Percentiles rank a stretch among this genome's conserved stretches.
phyloP scores from a whole-genome alignment of 2,797 vertebrate genomes.

The Cyclopterus lumpus region DNA sequence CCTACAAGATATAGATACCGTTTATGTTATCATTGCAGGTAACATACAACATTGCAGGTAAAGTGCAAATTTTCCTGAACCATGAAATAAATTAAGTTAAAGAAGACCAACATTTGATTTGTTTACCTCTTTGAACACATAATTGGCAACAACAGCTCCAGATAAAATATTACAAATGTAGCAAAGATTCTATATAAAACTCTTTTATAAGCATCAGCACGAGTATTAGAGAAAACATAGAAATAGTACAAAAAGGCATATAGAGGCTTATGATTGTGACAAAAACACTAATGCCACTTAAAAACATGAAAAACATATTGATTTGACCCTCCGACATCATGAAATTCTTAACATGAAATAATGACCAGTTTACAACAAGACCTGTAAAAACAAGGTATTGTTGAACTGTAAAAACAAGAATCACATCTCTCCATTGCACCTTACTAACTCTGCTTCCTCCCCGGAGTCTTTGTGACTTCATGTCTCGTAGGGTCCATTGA shows the following conservation, averaged over 20 bases:
- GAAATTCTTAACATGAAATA: no score
- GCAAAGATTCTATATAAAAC: background rate
- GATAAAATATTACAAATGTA: background rate
- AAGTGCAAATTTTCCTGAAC: background rate
- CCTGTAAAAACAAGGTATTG: no score
- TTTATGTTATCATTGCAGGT: background rate
- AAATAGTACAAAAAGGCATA: background rate
- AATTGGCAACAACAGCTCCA: background rate
- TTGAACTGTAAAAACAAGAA: no score
- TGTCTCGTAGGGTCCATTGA: no score
- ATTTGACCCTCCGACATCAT: no score
- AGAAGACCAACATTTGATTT: background rate
- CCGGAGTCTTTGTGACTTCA: no score
- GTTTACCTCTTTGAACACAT: background rate
- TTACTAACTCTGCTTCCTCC: no score
- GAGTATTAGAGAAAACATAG: background rate
- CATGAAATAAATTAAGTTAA: background rate
- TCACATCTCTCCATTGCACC: no score
- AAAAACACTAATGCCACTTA: background rate
- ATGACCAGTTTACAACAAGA: no score
- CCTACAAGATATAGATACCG: constrained; percentile 45
- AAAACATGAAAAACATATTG: background rate
- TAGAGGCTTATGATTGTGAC: background rate
- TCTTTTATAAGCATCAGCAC: background rate
- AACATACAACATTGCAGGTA: background rate